Conservation (phyloP, 1,140 invertebrate genomes). For the Rhopalosiphum maidis region DNA sequence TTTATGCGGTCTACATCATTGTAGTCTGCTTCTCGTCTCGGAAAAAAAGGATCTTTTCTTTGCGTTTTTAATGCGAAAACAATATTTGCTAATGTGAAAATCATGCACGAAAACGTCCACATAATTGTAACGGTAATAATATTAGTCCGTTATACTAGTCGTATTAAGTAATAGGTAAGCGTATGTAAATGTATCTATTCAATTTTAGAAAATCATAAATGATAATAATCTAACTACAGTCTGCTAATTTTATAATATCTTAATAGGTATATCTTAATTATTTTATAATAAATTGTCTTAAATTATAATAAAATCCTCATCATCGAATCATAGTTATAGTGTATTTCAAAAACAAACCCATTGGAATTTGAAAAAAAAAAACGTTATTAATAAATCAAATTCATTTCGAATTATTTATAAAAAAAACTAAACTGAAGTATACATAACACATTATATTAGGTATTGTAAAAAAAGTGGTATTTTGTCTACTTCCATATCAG, state of each 20-base stretch:
- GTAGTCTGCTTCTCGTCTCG: constrained; percentile 46
- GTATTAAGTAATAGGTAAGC: background rate
- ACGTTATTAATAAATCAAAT: background rate
- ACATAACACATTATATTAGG: background rate
- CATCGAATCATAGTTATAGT: background rate
- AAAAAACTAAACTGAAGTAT: background rate
- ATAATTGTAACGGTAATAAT: constrained; percentile 36
- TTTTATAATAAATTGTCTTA: background rate
- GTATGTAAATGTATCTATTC: background rate
- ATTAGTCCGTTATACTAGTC: background rate
- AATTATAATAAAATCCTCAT: background rate
- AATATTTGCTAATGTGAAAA: constrained; percentile 47
- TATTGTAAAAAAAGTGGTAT: constrained; percentile 3
- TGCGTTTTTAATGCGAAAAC: constrained; percentile 39
- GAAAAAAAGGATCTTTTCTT: constrained; percentile 27
- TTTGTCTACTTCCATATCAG: background rate
- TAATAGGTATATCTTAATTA: background rate
- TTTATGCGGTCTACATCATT: constrained; percentile 55
- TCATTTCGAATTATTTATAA: background rate
- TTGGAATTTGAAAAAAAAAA: constrained; percentile 2
- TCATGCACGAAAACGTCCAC: constrained; percentile 42
- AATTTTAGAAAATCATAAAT: background rate
- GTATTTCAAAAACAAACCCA: background rate
- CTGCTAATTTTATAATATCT: background rate
- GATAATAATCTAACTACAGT: background rate